Base-by-base conservation (phyloP, 2,113 vertebrate genomes). In the Peromyscus maniculatus region DNA sequence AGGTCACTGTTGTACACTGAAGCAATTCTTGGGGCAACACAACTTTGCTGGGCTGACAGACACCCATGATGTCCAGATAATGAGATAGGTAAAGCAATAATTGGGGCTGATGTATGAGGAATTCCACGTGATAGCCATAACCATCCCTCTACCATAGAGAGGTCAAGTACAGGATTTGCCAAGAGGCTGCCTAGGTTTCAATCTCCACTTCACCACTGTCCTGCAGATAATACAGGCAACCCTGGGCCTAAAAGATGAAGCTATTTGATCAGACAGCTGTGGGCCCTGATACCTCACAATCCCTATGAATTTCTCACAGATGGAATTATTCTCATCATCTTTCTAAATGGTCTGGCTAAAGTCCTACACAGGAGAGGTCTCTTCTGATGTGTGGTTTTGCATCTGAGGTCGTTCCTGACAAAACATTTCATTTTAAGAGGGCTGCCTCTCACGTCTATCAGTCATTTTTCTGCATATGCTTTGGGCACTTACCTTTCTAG, bases 401-500 rank as follows among this genome's bases (percentile, higher is more conserved):
- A 92, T 92, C 72, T 67, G 83, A 94, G 67, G n/a, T 91, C 86
- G 52, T 49, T 96, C 67, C 91, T 79, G 69, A 96, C 77, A 95
- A 96, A 96, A 91, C 39, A 95, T 94, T 96, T 92, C 52, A 94
- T 79, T 93, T 94, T 83, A 89, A 79, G 78, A 96, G 77, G 87
- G 72, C 74, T 97, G 87, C 93, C 93, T 78, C 52, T 72, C 71
- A 93, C 46, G 78, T 96, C 89, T 74, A 96, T 97, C 89, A 94
- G 91, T 90, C 83, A 52, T 93, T 94, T 96, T 64, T 79, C 89
- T 62, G 22, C 36, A 66, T 94, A 64, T 91, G 83, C 94, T 97
- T 96, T 97, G 19, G 93, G 89, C 74, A 93, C 74, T 91, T 79
- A 55, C 91, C 93, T 96, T 96, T 96, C 74, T 87, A 87, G 49